Conservation (phyloP, 1,140 invertebrate genomes). For the Lamellibrachia luymesi region DNA sequence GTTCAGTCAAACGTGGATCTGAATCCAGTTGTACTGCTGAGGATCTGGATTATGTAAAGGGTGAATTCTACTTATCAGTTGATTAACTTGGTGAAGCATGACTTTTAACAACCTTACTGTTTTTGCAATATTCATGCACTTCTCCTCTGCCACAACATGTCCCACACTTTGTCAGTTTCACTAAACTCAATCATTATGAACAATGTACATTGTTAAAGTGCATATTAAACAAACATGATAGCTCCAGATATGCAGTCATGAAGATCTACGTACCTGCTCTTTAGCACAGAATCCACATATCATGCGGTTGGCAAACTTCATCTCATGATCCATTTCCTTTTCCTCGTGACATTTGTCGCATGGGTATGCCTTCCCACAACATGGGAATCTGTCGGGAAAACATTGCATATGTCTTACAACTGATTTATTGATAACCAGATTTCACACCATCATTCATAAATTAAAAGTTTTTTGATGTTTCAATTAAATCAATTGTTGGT, state of each 20-base stretch:
- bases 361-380: slow-evolving; percentile 57
- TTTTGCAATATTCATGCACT: neutral
- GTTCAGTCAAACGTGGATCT: no score
- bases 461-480: neutral
- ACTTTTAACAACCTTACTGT: neutral
- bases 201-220: neutral
- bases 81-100: neutral
- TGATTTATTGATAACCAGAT: neutral
- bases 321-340: slow-evolving; percentile 54
- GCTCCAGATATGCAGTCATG: neutral
- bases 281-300: slow-evolving; percentile 58
- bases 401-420: neutral
- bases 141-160: neutral
- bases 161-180: neutral
- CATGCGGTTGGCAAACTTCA: slow-evolving; percentile 56
- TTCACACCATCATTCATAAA: neutral
- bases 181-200: neutral
- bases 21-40: no score
- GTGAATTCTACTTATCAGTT: no score
- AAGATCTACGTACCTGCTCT: slow-evolving; percentile 48
- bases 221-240: neutral
- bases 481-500: neutral
- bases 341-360: slow-evolving; percentile 58
- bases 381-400: slow-evolving; percentile 49
- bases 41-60: no score